These are phyloP conservation scores for Herpetotheres cachinnans DNA, from an alignment of 2,113 vertebrate genomes.

Conservation along the genomic window DNA sequence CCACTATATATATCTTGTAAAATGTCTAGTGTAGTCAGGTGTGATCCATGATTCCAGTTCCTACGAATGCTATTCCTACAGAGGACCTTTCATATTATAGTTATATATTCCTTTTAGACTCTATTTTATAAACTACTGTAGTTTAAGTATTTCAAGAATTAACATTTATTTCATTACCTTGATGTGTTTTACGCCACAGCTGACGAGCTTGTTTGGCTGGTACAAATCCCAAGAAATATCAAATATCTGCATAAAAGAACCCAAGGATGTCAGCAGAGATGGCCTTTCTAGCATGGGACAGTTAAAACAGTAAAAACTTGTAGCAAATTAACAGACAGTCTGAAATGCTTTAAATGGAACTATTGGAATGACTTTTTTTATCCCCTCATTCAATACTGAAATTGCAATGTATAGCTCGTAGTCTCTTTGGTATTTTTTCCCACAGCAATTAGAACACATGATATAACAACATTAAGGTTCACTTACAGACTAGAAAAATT, in stretches of 20 bases:
- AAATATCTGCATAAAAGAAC: constrained; percentile 83
- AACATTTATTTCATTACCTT: constrained; percentile 79
- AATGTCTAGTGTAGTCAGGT: neutral
- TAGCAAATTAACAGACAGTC: neutral
- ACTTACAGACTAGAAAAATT: neutral
- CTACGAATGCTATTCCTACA: neutral
- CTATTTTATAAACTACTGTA: neutral
- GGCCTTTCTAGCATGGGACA: neutral
- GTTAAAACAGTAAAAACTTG: neutral
- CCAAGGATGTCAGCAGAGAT: constrained; percentile 11
- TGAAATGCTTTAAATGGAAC: neutral
- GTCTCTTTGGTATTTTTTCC: neutral
- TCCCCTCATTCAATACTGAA: neutral
- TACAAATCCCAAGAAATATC: constrained; percentile 97
- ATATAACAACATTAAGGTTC: neutral
- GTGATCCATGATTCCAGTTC: neutral
- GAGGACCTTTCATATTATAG: neutral
- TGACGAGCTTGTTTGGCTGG: constrained; percentile 93
- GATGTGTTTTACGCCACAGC: constrained; percentile 96
- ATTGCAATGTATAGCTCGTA: neutral
- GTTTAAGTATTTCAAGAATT: neutral
- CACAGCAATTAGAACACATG: neutral
- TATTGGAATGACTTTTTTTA: neutral
- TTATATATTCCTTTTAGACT: neutral
- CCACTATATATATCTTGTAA: neutral